Evolutionary conservation across 2,888 invertebrate species (phyloP).

Genomic region (Mythimna pallens): DNA sequence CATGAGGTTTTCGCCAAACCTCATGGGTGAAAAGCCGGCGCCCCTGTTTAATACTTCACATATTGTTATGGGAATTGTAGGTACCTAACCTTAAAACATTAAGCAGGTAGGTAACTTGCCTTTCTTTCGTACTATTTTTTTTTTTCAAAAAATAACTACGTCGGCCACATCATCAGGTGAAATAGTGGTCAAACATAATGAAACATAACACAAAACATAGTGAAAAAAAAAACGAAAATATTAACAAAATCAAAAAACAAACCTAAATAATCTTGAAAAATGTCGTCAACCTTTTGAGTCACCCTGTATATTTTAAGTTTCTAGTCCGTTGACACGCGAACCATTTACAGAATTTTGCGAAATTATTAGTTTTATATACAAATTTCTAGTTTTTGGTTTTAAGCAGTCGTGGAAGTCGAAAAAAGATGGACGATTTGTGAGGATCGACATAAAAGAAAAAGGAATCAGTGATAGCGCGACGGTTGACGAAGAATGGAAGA

Average conservation of each 20-base stretch:
- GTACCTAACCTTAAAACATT: background rate
- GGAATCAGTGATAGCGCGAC: no score
- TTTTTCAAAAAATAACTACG: background rate
- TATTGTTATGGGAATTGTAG: background rate
- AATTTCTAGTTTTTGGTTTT: no score
- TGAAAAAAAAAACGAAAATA: background rate
- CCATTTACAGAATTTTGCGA: background rate
- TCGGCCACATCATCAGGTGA: no score
- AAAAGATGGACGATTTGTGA: no score
- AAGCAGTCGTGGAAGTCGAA: no score
- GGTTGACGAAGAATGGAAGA: no score
- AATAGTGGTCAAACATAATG: no score
- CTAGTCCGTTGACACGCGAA: background rate
- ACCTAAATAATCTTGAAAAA: background rate
- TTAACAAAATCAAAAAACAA: background rate
- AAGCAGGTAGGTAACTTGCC: background rate
- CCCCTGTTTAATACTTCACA: no score
- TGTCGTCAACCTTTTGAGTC: background rate
- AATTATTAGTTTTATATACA: background rate
- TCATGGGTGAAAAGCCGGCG: no score
- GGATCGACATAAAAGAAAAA: no score
- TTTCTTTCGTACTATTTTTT: background rate
- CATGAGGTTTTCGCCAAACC: no score
- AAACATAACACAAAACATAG: no score
- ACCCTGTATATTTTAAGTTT: background rate